Evolutionary conservation across 2,113 vertebrate species (phyloP).

Genomic region (Eulemur macaco): DNA sequence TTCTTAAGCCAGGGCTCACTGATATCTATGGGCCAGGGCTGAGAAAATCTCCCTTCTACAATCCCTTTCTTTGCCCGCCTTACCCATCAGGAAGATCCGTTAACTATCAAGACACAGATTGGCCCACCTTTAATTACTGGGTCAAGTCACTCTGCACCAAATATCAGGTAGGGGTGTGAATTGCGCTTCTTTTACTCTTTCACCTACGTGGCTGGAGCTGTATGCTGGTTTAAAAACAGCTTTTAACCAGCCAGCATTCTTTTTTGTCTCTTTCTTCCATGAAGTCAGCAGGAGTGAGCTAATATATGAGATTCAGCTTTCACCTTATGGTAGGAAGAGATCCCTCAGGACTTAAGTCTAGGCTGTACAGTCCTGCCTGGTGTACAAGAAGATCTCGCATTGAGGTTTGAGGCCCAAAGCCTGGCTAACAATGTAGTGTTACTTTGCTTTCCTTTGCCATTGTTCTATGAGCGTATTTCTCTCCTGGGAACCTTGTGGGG

Average conservation of each 20-base stretch:
- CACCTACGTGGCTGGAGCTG: neutral
- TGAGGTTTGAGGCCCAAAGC: neutral
- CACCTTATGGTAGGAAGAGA: neutral
- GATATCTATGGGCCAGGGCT: neutral
- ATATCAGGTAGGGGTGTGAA: neutral
- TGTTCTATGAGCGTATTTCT: slow-evolving; percentile 7
- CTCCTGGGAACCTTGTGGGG: neutral
- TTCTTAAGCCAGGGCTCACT: neutral
- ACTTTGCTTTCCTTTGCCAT: slow-evolving; percentile 14
- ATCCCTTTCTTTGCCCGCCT: neutral
- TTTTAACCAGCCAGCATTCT: neutral
- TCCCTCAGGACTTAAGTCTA: neutral
- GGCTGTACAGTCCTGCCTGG: neutral
- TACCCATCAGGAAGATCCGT: neutral
- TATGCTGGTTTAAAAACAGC: neutral
- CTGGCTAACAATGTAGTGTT: neutral
- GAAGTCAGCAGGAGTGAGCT: neutral
- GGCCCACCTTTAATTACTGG: neutral
- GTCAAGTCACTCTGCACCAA: neutral
- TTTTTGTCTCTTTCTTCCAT: neutral
- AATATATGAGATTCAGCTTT: neutral
- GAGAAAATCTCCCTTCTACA: neutral
- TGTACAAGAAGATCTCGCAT: neutral
- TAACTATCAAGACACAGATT: neutral
- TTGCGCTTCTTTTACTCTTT: slow-evolving; percentile 1